Evolutionary conservation across 2,797 vertebrate genomes (phyloP).

Genomic region (Lophotriccus pileatus): DNA sequence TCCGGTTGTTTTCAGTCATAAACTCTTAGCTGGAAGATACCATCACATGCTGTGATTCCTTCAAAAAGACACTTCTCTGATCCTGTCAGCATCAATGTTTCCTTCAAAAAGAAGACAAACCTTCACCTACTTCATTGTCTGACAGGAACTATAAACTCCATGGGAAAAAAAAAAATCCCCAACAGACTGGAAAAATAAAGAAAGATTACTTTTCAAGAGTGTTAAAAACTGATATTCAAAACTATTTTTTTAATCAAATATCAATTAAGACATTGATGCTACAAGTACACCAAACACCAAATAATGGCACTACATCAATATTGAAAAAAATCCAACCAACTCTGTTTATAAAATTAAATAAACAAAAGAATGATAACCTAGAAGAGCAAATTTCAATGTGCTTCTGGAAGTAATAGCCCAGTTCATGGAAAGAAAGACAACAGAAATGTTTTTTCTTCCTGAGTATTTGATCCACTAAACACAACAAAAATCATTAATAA

Average conservation of each 20-base stretch:
- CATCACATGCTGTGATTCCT: background rate
- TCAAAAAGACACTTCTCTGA: background rate
- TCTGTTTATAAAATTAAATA: background rate
- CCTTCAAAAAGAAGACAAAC: background rate
- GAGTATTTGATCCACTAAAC: background rate
- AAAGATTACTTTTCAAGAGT: background rate
- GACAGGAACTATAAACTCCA: background rate
- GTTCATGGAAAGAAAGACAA: background rate
- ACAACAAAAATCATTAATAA: background rate
- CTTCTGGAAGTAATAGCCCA: background rate
- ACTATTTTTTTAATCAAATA: background rate
- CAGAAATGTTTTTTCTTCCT: background rate
- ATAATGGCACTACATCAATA: background rate
- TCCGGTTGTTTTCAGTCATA: slow-evolving; percentile 17
- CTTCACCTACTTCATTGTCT: background rate
- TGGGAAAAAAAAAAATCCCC: background rate
- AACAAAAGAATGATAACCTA: background rate
- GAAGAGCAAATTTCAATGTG: background rate
- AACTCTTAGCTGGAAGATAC: background rate
- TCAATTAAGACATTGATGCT: background rate
- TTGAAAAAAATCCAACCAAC: accelerated
- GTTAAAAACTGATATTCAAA: background rate
- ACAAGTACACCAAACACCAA: background rate
- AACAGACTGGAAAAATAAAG: background rate
- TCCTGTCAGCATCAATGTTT: background rate